phyloP scores from a whole-genome alignment of 2,888 invertebrate genomes.

The Ceramica pisi region DNA sequence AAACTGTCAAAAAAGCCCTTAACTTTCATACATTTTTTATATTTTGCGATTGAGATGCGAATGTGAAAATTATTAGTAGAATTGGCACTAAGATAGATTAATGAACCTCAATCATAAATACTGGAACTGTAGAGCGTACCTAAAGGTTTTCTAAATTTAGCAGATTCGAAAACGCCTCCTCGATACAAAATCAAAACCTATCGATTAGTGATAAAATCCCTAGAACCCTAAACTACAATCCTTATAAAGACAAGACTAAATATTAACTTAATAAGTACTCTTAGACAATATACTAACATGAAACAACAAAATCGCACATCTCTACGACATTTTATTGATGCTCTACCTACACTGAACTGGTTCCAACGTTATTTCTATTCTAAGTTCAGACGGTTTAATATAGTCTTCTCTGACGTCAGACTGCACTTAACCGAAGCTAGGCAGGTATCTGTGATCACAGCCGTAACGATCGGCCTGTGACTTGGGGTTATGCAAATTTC shows the following conservation, averaged over 20 bases:
- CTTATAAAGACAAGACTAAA: background rate
- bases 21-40: too few relatives aligned
- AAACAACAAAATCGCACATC: background rate
- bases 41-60: too few relatives aligned
- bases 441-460: slow-evolving; percentile 31
- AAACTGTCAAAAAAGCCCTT: too few relatives aligned
- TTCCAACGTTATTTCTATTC: slow-evolving; percentile 32
- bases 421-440: slow-evolving; percentile 19
- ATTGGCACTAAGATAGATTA: background rate
- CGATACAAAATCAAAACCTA: background rate
- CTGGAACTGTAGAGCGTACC: too few relatives aligned
- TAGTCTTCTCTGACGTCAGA: slow-evolving; percentile 39
- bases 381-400: slow-evolving; percentile 26
- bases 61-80: too few relatives aligned
- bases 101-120: background rate
- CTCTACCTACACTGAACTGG: slow-evolving; percentile 15
- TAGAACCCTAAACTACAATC: background rate
- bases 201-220: background rate
- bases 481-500: slow-evolving; percentile 44
- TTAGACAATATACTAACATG: background rate
- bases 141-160: background rate
- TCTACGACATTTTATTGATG: slow-evolving; percentile 23
- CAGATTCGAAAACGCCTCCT: background rate
- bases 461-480: slow-evolving; percentile 23
- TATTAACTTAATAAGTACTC: too few relatives aligned